These are phyloP conservation scores for Nycticryphes semicollaris DNA, from an alignment of 2,113 vertebrate genomes.

Conservation along the genomic window DNA sequence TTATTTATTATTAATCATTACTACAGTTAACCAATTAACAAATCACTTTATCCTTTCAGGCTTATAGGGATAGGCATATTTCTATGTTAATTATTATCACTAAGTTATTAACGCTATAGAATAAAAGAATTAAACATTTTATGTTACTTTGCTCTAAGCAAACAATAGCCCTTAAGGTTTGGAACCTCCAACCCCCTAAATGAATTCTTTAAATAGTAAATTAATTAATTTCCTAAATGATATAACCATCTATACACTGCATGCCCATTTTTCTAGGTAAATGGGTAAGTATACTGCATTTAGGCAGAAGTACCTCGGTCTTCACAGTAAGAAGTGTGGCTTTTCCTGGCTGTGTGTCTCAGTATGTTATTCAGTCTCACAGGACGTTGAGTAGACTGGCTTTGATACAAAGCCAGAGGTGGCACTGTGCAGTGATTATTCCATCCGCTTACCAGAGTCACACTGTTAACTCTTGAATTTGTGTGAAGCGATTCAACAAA, in stretches of 20 bases:
- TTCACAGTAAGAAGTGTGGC: not conserved
- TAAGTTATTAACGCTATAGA: conserved; percentile 14
- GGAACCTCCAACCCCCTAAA: not conserved
- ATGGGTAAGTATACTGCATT: not conserved
- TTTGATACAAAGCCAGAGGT: not conserved
- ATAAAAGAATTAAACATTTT: conserved; percentile 38
- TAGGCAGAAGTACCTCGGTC: not conserved
- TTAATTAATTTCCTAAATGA: not conserved
- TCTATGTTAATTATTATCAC: conserved; percentile 15
- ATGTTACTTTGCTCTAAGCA: conserved; percentile 6
- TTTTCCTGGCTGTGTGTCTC: not conserved
- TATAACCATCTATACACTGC: not conserved
- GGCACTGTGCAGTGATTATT: not conserved
- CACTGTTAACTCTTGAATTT: not conserved
- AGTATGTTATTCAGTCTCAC: not conserved
- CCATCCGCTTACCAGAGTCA: not conserved
- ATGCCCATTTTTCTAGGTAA: not conserved
- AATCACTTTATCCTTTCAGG: conserved; percentile 38
- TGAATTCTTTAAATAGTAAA: not conserved
- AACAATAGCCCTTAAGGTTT: conserved; percentile 12
- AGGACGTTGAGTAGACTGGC: not conserved
- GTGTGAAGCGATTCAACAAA: not conserved
- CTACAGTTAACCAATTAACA: conserved; percentile 45
- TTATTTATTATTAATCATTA: conserved; percentile 64
- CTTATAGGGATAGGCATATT: not conserved